Conservation (phyloP, 2,888 invertebrate species). For the Mesochorus sp. region DNA sequence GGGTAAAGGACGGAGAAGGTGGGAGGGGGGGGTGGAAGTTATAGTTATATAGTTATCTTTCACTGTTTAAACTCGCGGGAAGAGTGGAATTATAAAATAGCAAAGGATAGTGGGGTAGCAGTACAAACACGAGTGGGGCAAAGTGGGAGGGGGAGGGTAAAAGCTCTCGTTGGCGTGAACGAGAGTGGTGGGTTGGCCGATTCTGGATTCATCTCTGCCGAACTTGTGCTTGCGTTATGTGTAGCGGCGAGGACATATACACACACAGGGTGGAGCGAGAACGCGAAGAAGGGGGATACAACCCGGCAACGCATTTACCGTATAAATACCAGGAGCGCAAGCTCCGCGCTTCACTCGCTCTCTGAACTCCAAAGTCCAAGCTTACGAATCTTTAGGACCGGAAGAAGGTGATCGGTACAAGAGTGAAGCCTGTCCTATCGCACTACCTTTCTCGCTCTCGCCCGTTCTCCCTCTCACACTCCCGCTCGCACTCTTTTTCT, state of each 20-base stretch:
- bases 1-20: neutral
- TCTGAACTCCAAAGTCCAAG: conserved; percentile 77
- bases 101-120: neutral
- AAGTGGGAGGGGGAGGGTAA: neutral
- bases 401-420: conserved; percentile 40
- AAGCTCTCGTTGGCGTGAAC: neutral
- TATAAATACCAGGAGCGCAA: conserved; percentile 79
- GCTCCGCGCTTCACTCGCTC: conserved; percentile 79
- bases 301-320: conserved; percentile 54
- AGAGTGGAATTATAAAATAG: conserved; percentile 45
- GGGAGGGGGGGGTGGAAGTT: neutral
- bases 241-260: too few species aligned
- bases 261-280: conserved; percentile 46
- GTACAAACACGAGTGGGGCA: neutral
- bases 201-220: conserved; percentile 40
- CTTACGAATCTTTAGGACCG: conserved; percentile 46
- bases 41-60: neutral
- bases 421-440: neutral
- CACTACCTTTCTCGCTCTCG: neutral
- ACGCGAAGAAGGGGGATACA: conserved; percentile 35
- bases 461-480: neutral
- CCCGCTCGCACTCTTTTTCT: neutral
- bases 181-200: conserved; percentile 30
- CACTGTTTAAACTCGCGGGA: neutral
- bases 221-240: conserved; percentile 37